These are phyloP conservation scores for Sebastolobus alascanus DNA, from an alignment of 2,797 vertebrate species.

Conservation along the genomic window DNA sequence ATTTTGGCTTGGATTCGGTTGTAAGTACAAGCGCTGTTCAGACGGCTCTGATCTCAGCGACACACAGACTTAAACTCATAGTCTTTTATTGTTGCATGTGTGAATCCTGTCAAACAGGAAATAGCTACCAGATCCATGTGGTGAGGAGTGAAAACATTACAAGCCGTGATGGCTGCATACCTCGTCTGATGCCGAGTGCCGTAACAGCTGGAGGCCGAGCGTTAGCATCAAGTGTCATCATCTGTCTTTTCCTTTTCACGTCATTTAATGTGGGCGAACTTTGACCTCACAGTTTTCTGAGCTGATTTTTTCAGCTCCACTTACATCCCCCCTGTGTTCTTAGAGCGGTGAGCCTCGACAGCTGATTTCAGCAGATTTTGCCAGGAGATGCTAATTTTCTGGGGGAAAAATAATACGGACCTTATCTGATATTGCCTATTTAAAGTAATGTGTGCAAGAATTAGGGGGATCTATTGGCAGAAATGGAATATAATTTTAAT, in stretches of 20 bases:
- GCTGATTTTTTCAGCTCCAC: slow-evolving; percentile 14
- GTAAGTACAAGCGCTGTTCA: background rate
- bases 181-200: slow-evolving; percentile 31
- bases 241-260: slow-evolving; percentile 54
- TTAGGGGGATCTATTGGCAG: too few species aligned
- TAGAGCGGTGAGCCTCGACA: background rate
- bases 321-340: slow-evolving; percentile 8
- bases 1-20: background rate
- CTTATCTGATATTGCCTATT: background rate
- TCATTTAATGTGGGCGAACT: slow-evolving; percentile 42
- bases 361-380: slow-evolving; percentile 21
- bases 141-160: slow-evolving; percentile 71
- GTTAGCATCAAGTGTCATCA: slow-evolving; percentile 43
- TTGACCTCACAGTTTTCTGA: slow-evolving; percentile 21
- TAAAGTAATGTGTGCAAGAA: background rate
- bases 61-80: background rate
- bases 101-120: slow-evolving; percentile 54
- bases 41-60: slow-evolving; percentile 3
- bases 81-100: slow-evolving; percentile 48
- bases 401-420: accelerated
- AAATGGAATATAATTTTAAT: too few species aligned
- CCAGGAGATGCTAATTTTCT: too few species aligned
- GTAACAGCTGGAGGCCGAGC: slow-evolving; percentile 50
- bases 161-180: slow-evolving; percentile 54
- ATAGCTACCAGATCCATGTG: slow-evolving; percentile 48